phyloP scores from a whole-genome alignment of 2,888 invertebrate genomes.

The Alloplasta piceator region DNA sequence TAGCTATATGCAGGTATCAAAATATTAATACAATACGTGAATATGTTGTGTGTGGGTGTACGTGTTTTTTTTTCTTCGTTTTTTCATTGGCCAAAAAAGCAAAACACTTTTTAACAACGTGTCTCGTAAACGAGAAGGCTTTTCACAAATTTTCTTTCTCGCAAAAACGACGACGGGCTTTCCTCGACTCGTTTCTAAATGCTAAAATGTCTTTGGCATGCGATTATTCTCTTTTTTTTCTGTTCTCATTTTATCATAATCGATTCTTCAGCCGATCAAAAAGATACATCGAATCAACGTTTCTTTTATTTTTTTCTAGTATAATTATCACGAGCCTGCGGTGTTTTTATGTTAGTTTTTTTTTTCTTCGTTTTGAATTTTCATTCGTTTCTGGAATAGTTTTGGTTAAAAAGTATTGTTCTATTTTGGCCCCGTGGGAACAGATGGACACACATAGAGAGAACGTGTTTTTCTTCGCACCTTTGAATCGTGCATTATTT shows the following conservation, averaged over 20 bases:
- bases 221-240: conserved; percentile 12
- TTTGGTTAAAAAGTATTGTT: conserved; percentile 50
- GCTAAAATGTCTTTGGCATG: conserved; percentile 53
- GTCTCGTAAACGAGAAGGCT: conserved; percentile 7
- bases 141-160: not conserved
- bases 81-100: conserved; percentile 51
- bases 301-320: conserved; percentile 23
- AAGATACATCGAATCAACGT: conserved; percentile 16
- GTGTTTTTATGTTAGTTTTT: conserved; percentile 5
- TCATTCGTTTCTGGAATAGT: conserved; percentile 12
- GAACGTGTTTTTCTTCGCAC: conserved; percentile 18
- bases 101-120: conserved; percentile 49
- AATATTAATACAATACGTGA: conserved; percentile 65
- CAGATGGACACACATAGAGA: conserved; percentile 24
- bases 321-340: conserved; percentile 34
- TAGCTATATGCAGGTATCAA: conserved; percentile 69
- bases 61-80: not conserved
- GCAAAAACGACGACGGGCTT: not conserved
- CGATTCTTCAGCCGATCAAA: conserved; percentile 26
- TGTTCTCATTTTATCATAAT: not conserved
- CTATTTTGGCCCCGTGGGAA: conserved; percentile 65
- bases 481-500: conserved; percentile 21
- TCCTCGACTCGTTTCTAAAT: conserved; percentile 9
- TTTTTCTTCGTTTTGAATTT: conserved; percentile 9
- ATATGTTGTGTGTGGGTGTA: conserved; percentile 24